Evolutionary conservation across 2,888 invertebrate species (phyloP).

Genomic region (Erynnis tages): DNA sequence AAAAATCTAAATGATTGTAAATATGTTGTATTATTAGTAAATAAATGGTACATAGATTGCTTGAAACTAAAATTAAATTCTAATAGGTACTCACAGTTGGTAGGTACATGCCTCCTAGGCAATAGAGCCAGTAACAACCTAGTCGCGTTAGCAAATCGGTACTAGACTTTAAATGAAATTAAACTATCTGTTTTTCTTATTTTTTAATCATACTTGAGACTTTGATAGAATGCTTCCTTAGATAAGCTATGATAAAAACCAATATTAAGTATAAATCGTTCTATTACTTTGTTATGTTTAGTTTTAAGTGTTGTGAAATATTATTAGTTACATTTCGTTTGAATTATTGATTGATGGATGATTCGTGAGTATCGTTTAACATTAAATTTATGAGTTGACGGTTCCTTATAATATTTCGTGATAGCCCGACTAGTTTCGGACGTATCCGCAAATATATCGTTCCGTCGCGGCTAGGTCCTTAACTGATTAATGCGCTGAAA

Average conservation of each 20-base stretch:
- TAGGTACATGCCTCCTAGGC: constrained; percentile 5
- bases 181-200: constrained; percentile 20
- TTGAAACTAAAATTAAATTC: constrained; percentile 7
- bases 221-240: constrained; percentile 11
- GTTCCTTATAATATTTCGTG: too few relatives aligned
- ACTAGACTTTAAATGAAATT: constrained; percentile 20
- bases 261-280: background rate
- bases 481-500: too few relatives aligned
- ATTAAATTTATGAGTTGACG: too few relatives aligned
- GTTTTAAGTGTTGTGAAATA: too few relatives aligned
- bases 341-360: too few relatives aligned
- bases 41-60: constrained; percentile 18
- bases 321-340: too few relatives aligned
- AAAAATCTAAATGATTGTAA: constrained; percentile 12
- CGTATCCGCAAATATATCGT: too few relatives aligned
- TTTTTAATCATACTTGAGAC: constrained; percentile 16
- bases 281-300: background rate
- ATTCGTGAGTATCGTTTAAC: too few relatives aligned
- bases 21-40: constrained; percentile 20
- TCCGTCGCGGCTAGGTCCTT: too few relatives aligned
- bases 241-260: constrained; percentile 17
- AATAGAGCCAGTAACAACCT: background rate
- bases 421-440: too few relatives aligned
- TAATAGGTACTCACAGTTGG: constrained; percentile 1
- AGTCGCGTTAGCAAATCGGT: constrained; percentile 10